phyloP scores from a whole-genome alignment of 2,797 vertebrate species.

The Garrulus glandarius region DNA sequence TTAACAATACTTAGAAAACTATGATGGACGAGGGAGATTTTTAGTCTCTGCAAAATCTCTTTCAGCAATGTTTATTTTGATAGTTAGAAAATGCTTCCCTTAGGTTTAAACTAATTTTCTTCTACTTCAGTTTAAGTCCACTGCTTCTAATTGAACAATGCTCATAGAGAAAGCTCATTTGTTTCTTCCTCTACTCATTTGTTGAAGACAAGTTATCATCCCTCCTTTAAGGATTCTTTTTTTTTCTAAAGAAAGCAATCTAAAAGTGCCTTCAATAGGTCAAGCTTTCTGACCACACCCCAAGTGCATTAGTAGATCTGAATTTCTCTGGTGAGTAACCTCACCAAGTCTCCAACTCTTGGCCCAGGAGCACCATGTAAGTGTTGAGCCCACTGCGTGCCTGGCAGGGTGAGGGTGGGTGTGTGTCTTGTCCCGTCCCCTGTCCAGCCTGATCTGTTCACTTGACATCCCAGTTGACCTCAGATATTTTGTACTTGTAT shows the following conservation, averaged over 20 bases:
- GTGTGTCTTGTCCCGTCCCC: background rate
- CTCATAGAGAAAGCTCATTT: background rate
- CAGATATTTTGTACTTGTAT: background rate
- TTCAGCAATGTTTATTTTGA: background rate
- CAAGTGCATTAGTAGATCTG: background rate
- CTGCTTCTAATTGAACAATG: background rate
- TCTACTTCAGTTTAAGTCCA: background rate
- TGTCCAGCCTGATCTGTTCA: background rate
- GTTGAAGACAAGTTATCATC: background rate
- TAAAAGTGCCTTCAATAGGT: background rate
- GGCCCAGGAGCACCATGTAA: fast-evolving
- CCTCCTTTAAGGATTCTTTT: background rate
- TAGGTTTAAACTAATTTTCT: background rate
- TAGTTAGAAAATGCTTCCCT: background rate
- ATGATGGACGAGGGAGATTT: background rate
- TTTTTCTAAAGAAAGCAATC: background rate
- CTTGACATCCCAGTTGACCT: background rate
- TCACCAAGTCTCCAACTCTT: background rate
- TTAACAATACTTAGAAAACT: background rate
- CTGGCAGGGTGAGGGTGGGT: background rate
- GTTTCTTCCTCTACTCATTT: background rate
- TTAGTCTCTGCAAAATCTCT: background rate
- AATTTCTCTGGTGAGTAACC: background rate
- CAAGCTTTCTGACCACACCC: background rate
- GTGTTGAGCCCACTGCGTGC: fast-evolving